Base-by-base conservation (phyloP, 1,140 invertebrate species). In the Macrosteles quadrilineatus region DNA sequence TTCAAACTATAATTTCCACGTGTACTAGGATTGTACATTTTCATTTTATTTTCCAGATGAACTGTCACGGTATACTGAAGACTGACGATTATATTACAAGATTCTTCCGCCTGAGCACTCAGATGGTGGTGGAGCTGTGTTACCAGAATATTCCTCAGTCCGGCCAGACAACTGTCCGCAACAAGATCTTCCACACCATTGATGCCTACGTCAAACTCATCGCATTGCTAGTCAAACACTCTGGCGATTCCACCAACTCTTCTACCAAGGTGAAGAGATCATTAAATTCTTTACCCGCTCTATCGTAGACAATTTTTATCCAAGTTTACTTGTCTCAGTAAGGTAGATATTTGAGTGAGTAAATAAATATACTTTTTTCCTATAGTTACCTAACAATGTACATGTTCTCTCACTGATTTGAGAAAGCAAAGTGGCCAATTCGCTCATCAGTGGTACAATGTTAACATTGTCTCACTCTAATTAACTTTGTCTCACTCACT, bases 251-350 rank as follows among this genome's bases (percentile, higher is more conserved):
- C 1, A 88, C 87, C 9, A 98, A 96, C 79, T 93, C 91, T 0
- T 91, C 91, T 0, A 97, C 96, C 0, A 99, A 99, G 83, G 55
- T 59, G n/a, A 30, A 19, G 17, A n/a, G n/a, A n/a, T n/a, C n/a
- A n/a, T n/a, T 36, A 36, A 4, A 36, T 14, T 36, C 14, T 36
- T 36, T 14, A 36, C 32, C 14, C 14, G 4, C 32, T 36, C 32
- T 36, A 4, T 36, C 32, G 14, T 36, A 36, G 32, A 91, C n/a
- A n/a, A n/a, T n/a, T n/a, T n/a, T n/a, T n/a, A n/a, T n/a, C n/a
- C n/a, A n/a, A n/a, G n/a, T n/a, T 99, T 12, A 98, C 98, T 82
- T 82, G 99, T 11, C 82, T 99, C 0, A 99, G 98, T 78, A 99
- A 99, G 84, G 94, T 94, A 64, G 27, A 45, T 12, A 45, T n/a